Percentiles rank a stretch among this genome's conserved stretches.
Evolutionary conservation across 1,140 invertebrate genomes (phyloP).

Genomic region (Drosophila fuyamai): DNA sequence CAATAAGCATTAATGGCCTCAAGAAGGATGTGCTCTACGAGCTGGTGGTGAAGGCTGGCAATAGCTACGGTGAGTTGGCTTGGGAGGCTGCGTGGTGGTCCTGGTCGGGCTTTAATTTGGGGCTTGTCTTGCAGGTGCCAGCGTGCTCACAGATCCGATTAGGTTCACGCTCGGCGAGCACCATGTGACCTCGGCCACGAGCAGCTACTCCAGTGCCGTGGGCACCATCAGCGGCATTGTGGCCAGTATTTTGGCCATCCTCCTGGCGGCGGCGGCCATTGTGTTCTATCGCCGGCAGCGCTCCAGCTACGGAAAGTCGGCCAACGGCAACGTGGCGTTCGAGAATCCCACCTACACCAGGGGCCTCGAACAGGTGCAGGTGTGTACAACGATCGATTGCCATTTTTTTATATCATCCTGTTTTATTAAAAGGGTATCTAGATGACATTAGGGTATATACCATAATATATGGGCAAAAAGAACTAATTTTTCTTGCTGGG

Average conservation of each 20-base stretch:
- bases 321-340: conserved; percentile 89
- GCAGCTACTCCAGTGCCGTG: conserved; percentile 86
- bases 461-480: neutral
- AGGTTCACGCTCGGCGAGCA: conserved; percentile 90
- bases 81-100: neutral
- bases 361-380: conserved; percentile 90
- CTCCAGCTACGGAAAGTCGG: conserved; percentile 85
- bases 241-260: conserved; percentile 88
- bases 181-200: conserved; percentile 87
- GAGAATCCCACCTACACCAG: conserved; percentile 94
- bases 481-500: too few relatives aligned
- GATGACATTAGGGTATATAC: neutral
- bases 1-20: conserved; percentile 88
- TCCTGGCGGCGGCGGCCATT: conserved; percentile 87
- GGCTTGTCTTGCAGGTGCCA: conserved; percentile 87
- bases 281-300: conserved; percentile 89
- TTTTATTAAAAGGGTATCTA: neutral
- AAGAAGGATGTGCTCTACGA: conserved; percentile 91
- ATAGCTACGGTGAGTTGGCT: conserved; percentile 87
- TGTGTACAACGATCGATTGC: conserved; percentile 84
- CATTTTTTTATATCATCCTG: conserved; percentile 17
- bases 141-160: conserved; percentile 89
- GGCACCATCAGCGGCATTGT: conserved; percentile 89
- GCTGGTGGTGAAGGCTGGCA: conserved; percentile 92
- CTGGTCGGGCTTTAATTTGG: conserved; percentile 59